A percentile compares a stretch with the other conserved stretches of the same genome.
Evolutionary conservation across 2,888 invertebrate genomes (phyloP).

Genomic region (Nymphalis c-album): DNA sequence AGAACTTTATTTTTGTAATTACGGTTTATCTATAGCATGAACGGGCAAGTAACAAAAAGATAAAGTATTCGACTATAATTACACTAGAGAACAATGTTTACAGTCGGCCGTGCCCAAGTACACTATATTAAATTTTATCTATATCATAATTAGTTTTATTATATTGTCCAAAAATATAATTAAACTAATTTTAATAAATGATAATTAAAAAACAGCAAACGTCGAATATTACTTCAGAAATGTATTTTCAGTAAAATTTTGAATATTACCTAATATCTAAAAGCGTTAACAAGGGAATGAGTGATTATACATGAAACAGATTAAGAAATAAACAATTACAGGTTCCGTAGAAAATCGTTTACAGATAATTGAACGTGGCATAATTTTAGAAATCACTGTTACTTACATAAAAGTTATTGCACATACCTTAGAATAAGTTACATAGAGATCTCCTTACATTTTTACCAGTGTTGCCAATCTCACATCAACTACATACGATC

Average conservation of each 20-base stretch:
- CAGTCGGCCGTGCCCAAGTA: slow-evolving; percentile 65
- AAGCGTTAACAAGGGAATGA: slow-evolving; percentile 62
- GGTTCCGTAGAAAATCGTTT: slow-evolving; percentile 58
- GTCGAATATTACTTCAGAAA: slow-evolving; percentile 56
- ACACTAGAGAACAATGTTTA: slow-evolving; percentile 75
- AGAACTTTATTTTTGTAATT: slow-evolving; percentile 81
- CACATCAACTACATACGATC: neutral
- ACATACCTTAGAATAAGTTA: slow-evolving; percentile 52
- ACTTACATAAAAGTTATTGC: slow-evolving; percentile 54
- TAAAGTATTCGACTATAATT: slow-evolving; percentile 73
- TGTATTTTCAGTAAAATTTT: slow-evolving; percentile 59
- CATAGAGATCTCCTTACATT: slow-evolving; percentile 43
- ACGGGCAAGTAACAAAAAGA: slow-evolving; percentile 78
- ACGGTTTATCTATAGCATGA: slow-evolving; percentile 81
- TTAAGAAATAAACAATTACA: slow-evolving; percentile 48
- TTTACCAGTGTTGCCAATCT: neutral
- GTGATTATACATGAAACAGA: slow-evolving; percentile 52
- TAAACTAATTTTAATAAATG: slow-evolving; percentile 54
- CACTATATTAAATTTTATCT: slow-evolving; percentile 39
- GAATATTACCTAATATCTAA: slow-evolving; percentile 61
- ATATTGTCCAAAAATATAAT: slow-evolving; percentile 46
- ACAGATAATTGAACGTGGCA: slow-evolving; percentile 54
- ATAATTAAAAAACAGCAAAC: slow-evolving; percentile 57
- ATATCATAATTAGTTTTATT: too few relatives aligned
- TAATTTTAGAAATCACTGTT: slow-evolving; percentile 57